These are phyloP conservation scores for Eulemur mongoz DNA, from an alignment of 2,797 vertebrate genomes.

Conservation along the genomic window DNA sequence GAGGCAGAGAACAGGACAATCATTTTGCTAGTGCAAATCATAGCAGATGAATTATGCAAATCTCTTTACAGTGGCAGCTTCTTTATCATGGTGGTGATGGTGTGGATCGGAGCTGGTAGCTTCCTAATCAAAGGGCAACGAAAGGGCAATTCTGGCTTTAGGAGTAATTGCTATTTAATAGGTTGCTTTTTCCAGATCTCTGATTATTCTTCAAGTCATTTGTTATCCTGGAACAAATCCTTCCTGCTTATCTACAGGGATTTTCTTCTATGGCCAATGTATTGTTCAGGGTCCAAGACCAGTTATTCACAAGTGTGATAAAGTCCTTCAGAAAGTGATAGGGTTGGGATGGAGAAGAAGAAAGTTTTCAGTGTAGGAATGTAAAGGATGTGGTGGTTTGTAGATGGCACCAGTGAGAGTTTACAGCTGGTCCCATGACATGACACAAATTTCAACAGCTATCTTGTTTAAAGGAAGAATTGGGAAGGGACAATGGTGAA, in stretches of 20 bases:
- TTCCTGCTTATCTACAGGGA: background rate
- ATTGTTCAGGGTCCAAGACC: background rate
- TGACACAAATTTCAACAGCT: background rate
- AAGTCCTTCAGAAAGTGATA: background rate
- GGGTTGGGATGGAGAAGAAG: background rate
- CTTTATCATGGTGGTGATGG: background rate
- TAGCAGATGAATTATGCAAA: background rate
- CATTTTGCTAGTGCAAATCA: background rate
- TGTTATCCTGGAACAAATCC: background rate
- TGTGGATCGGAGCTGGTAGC: background rate
- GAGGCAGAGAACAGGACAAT: background rate
- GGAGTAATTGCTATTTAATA: background rate
- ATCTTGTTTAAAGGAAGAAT: background rate
- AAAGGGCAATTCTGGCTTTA: background rate
- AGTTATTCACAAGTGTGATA: background rate
- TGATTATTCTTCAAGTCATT: background rate
- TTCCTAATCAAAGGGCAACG: background rate
- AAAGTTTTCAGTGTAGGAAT: background rate
- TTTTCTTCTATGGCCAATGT: background rate
- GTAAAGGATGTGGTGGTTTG: background rate
- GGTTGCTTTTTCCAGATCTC: background rate
- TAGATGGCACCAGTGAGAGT: background rate
- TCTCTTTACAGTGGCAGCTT: background rate
- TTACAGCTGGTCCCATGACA: background rate
- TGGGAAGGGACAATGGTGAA: background rate